Conservation (phyloP, 1,140 invertebrate species). For the Drosophila teissieri region DNA sequence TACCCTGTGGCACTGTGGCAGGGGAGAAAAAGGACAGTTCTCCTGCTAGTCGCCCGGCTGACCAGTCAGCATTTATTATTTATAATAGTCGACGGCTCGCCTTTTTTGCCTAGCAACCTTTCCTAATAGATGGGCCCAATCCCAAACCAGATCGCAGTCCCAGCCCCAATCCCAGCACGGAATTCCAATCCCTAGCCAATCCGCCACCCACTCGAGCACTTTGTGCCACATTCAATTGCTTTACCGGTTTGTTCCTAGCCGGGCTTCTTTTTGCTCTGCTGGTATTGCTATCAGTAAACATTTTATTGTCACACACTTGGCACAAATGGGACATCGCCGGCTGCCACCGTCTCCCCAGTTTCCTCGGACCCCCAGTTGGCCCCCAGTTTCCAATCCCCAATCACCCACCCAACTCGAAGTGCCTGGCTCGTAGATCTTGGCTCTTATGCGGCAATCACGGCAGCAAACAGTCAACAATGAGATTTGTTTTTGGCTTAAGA, state of each 20-base stretch:
- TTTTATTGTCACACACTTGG: constrained; percentile 83
- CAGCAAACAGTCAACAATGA: constrained; percentile 75
- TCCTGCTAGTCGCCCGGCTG: constrained; percentile 29
- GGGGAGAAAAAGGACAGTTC: constrained; percentile 23
- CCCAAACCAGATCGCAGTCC: constrained; percentile 3
- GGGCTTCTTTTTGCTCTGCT: constrained; percentile 19
- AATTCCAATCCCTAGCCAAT: constrained; percentile 25
- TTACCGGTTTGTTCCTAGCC: constrained; percentile 43
- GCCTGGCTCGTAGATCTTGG: constrained; percentile 59
- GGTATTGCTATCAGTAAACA: constrained; percentile 78
- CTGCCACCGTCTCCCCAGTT: constrained; percentile 28
- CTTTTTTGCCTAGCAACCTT: constrained; percentile 78
- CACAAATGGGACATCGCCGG: constrained; percentile 71
- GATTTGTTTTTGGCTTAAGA: constrained; percentile 68
- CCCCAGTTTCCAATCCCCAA: not conserved
- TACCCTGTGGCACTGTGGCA: constrained; percentile 8
- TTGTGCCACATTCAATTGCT: constrained; percentile 80
- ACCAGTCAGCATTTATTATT: constrained; percentile 83
- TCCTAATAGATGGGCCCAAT: constrained; percentile 73
- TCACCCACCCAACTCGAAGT: constrained; percentile 1
- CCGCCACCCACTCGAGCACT: constrained; percentile 58
- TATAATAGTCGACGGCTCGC: constrained; percentile 75
- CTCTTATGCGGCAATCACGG: constrained; percentile 73
- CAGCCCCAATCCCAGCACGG: constrained; percentile 12
- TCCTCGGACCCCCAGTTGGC: constrained; percentile 12